A percentile compares a stretch with the other conserved stretches of the same genome.
Evolutionary conservation across 1,140 invertebrate genomes (phyloP).

Genomic region (Micrasema longulum): DNA sequence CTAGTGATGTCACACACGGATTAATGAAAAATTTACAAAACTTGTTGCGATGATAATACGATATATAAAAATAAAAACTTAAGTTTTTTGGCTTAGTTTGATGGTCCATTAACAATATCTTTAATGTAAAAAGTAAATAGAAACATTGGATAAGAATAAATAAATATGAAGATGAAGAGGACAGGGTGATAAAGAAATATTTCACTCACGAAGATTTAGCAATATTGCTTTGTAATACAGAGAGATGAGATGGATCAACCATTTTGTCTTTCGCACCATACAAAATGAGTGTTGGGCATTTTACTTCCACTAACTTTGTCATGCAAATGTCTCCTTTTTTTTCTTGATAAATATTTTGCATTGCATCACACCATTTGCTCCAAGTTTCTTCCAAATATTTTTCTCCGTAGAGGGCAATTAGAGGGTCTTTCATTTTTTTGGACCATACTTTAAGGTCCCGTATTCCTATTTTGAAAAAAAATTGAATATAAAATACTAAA

Average conservation of each 20-base stretch:
- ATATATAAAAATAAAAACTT: no score
- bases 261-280: slow-evolving; percentile 86
- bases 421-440: slow-evolving; percentile 77
- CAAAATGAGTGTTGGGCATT: slow-evolving; percentile 82
- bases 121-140: no score
- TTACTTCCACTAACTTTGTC: slow-evolving; percentile 71
- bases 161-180: background rate
- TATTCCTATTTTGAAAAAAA: slow-evolving; percentile 60
- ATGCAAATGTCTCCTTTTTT: slow-evolving; percentile 81
- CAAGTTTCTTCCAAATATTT: slow-evolving; percentile 78
- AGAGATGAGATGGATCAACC: slow-evolving; percentile 79
- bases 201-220: slow-evolving; percentile 71
- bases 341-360: slow-evolving; percentile 69
- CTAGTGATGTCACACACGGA: no score
- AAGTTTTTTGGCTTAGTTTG: no score
- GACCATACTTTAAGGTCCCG: slow-evolving; percentile 85
- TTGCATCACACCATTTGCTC: slow-evolving; percentile 79
- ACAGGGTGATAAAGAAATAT: slow-evolving; percentile 1
- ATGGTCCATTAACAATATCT: no score
- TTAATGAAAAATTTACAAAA: no score
- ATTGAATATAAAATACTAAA: no score
- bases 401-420: slow-evolving; percentile 81
- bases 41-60: no score
- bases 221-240: slow-evolving; percentile 78
- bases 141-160: background rate